Evolutionary conservation across 2,888 invertebrate genomes (phyloP).

Genomic region (Oegoconia quadripuncta): DNA sequence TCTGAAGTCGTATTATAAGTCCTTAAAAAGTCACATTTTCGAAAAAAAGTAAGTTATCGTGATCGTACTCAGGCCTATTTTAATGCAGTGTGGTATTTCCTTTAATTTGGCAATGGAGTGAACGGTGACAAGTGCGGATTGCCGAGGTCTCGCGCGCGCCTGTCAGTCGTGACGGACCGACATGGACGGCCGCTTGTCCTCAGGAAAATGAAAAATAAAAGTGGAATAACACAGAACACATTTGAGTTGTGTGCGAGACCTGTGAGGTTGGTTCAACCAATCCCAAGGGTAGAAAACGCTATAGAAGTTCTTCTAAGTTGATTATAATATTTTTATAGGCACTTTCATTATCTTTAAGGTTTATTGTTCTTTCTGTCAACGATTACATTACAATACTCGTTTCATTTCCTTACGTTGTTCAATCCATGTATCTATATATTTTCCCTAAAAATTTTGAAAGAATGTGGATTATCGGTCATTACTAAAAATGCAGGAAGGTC

Average conservation of each 20-base stretch:
- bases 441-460: too few relatives aligned
- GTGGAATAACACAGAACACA: slow-evolving; percentile 39
- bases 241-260: slow-evolving; percentile 36
- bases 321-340: too few relatives aligned
- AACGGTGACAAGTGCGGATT: slow-evolving; percentile 53
- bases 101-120: slow-evolving; percentile 58
- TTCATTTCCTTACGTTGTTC: too few relatives aligned
- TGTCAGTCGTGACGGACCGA: slow-evolving; percentile 51
- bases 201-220: slow-evolving; percentile 40
- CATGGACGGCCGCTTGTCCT: slow-evolving; percentile 50
- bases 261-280: too few relatives aligned
- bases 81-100: slow-evolving; percentile 44
- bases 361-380: too few relatives aligned
- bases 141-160: slow-evolving; percentile 41
- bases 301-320: too few relatives aligned
- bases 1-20: slow-evolving; percentile 39
- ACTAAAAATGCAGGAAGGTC: too few relatives aligned
- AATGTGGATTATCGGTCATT: too few relatives aligned
- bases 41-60: slow-evolving; percentile 38
- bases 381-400: too few relatives aligned
- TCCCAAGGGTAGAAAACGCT: too few relatives aligned
- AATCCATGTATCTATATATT: too few relatives aligned
- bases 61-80: slow-evolving; percentile 44
- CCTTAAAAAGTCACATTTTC: slow-evolving; percentile 40
- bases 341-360: too few relatives aligned